A percentile compares a stretch with the other conserved stretches of the same genome.
Evolutionary conservation across 1,140 invertebrate species (phyloP).

Genomic region (Drosophila nikananu): DNA sequence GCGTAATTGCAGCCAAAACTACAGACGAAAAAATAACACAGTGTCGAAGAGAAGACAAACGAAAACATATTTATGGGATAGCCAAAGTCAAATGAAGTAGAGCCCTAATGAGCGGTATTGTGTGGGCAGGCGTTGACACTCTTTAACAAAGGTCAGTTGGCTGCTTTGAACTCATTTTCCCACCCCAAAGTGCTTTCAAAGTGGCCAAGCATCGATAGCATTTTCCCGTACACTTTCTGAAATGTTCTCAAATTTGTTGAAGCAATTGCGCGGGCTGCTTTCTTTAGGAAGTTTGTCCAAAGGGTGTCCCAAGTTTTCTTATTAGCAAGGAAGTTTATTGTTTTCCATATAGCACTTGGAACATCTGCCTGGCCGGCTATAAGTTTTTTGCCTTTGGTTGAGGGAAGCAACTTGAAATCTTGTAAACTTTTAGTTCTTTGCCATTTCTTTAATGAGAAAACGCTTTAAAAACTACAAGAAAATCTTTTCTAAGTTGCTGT

Average conservation of each 20-base stretch:
- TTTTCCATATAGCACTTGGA: constrained; percentile 22
- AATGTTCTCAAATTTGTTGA: constrained; percentile 10
- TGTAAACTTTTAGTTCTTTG: constrained; percentile 30
- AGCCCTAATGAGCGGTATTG: constrained; percentile 46
- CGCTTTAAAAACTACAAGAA: constrained; percentile 25
- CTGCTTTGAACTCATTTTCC: constrained; percentile 13
- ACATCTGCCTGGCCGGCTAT: constrained; percentile 38
- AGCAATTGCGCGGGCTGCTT: constrained; percentile 11
- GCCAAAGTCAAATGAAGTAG: constrained; percentile 34
- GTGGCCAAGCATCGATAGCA: constrained; percentile 10
- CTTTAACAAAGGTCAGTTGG: constrained; percentile 28
- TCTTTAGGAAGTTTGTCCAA: constrained; percentile 5
- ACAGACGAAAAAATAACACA: constrained; percentile 17
- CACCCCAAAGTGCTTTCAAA: not conserved
- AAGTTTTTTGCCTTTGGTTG: constrained; percentile 18
- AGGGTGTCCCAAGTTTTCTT: constrained; percentile 17
- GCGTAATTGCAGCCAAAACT: constrained; percentile 60
- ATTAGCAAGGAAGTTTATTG: constrained; percentile 39
- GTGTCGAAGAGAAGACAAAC: constrained; percentile 14
- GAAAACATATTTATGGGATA: constrained; percentile 18
- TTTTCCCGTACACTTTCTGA: constrained; percentile 11
- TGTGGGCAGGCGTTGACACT: constrained; percentile 34
- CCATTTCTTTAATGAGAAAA: constrained; percentile 34
- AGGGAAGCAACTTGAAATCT: constrained; percentile 20
- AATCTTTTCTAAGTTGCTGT: constrained; percentile 37